A percentile compares a stretch with the other conserved stretches of the same genome.
phyloP scores from a whole-genome alignment of 2,113 vertebrate species.

The Ochotona princeps region DNA sequence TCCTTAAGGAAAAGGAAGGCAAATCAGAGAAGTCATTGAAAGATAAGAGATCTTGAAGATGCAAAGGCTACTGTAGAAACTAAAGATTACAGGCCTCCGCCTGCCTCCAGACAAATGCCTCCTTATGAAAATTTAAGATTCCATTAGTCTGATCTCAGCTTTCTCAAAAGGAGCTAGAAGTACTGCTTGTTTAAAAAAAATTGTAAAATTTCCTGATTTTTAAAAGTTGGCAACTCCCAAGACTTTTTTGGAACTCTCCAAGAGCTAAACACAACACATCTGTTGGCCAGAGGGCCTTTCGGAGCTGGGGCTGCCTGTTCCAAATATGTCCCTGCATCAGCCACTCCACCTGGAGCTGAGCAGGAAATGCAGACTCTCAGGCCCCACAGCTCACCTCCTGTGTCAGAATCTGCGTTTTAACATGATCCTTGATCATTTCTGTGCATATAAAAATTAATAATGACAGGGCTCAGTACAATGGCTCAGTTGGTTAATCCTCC shows the following conservation, averaged over 20 bases:
- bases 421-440: background rate
- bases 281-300: slow-evolving; percentile 9
- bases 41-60: background rate
- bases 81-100: background rate
- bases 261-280: background rate
- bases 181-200: background rate
- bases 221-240: background rate
- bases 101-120: background rate
- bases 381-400: background rate
- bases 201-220: background rate
- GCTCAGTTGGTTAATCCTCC: too few relatives aligned
- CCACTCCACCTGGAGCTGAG: background rate
- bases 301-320: background rate
- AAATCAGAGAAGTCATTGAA: background rate
- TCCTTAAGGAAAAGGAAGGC: background rate
- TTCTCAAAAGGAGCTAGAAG: background rate
- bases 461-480: background rate
- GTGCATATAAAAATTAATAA: background rate
- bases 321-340: background rate
- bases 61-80: background rate
- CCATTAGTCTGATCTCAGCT: background rate
- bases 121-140: background rate
- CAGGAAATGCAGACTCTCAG: background rate
- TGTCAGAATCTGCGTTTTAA: background rate
- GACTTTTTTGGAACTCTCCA: background rate